A percentile compares a stretch with the other conserved stretches of the same genome.
These are phyloP conservation scores for Zootoca vivipara DNA, from an alignment of 2,113 vertebrate genomes.

Conservation along the genomic window DNA sequence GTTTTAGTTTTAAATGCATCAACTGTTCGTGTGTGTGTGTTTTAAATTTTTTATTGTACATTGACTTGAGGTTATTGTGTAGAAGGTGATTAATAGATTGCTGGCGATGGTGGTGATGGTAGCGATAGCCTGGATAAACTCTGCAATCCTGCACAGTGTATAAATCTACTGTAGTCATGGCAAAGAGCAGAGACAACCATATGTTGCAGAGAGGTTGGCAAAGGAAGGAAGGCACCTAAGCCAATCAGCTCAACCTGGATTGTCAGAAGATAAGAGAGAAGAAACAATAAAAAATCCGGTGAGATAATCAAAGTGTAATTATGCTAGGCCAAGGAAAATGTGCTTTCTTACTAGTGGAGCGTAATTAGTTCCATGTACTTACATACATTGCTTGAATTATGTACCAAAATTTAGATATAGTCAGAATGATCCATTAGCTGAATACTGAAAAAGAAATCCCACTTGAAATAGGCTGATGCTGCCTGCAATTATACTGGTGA, in stretches of 20 bases:
- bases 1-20: too few species aligned
- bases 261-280: background rate
- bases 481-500: slow-evolving; percentile 37
- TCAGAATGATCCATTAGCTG: slow-evolving; percentile 27
- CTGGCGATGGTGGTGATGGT: background rate
- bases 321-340: slow-evolving; percentile 17
- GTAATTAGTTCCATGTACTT: slow-evolving; percentile 47
- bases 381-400: slow-evolving; percentile 15
- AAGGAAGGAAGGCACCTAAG: background rate
- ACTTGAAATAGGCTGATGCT: slow-evolving; percentile 18
- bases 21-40: too few species aligned
- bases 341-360: background rate
- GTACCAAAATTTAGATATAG: slow-evolving; percentile 45
- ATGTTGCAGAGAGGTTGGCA: background rate
- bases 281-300: slow-evolving; percentile 28
- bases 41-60: too few species aligned
- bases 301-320: slow-evolving; percentile 19
- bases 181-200: background rate
- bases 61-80: too few species aligned
- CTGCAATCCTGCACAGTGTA: background rate
- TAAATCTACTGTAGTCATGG: background rate
- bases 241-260: slow-evolving; percentile 11
- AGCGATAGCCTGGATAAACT: background rate
- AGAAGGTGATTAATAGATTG: too few species aligned
- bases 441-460: slow-evolving; percentile 14